Base-by-base conservation (phyloP, 2,113 vertebrate species). In the Phylloscopus whistleri region DNA sequence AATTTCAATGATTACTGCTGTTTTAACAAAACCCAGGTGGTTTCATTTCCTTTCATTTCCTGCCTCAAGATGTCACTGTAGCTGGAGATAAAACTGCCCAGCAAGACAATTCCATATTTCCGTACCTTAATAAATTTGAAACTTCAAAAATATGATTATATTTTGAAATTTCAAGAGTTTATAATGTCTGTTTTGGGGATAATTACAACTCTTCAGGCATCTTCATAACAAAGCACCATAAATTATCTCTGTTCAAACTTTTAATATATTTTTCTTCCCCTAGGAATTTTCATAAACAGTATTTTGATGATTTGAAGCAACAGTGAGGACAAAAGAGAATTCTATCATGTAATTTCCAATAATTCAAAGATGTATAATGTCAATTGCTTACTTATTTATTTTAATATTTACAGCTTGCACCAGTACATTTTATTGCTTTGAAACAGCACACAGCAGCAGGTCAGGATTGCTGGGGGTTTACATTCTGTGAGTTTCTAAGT, bases 1-100 rank as follows among this genome's bases (percentile, higher is more conserved):
- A 60, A 79, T 76, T 87, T 76, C 58, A 82, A 8, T 9, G 21
- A 60, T 62, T 62, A 31, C 41, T 62, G 56, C 53, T 75, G 14
- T 49, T 90, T 64, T 74, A 88, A 90, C 23, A 59, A 91, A 93
- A 58, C 3, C 0, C 44, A 72, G 15, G 39, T 26, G 48, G 27
- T 91, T 93, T 90, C 13, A 64, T 43, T 89, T 93, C 20, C 64
- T 91, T 93, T 90, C 13, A 64, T 43, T 89, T 93, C 20, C 64
- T 10, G 26, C 91, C 95, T 95, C 84, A 92, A 92, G 93, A 84
- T 78, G 67, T 95, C 95, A 91, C 89, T 91, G 55, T 62, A 82
- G 84, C 77, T 41, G 66, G 93, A 91, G 87, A 94, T 60, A 87
- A 92, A 81, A 72, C 66, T 67, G 35, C 26, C 72, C 67, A 72